Evolutionary conservation across 2,797 vertebrate genomes (phyloP).

Genomic region (Cryptoprocta ferox): DNA sequence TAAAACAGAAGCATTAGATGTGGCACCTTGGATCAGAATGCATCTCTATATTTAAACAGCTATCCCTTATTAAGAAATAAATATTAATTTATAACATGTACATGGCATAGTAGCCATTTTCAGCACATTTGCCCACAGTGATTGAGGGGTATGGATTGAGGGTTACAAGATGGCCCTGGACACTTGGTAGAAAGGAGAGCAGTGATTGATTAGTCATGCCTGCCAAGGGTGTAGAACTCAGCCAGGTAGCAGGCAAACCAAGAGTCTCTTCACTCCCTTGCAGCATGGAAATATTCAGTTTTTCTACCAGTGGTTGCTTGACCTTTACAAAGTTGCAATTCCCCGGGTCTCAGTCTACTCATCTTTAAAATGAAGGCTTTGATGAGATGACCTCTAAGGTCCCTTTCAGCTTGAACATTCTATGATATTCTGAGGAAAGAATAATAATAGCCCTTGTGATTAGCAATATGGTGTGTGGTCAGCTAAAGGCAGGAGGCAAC

Average conservation of each 20-base stretch:
- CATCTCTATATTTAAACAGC: neutral
- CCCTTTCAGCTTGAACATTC: neutral
- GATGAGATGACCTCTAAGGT: conserved; percentile 60
- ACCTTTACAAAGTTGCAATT: conserved; percentile 23
- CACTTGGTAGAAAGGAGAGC: neutral
- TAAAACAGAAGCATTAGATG: neutral
- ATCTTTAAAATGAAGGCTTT: conserved; percentile 61
- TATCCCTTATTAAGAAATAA: neutral
- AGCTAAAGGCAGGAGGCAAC: neutral
- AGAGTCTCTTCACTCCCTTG: neutral
- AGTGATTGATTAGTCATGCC: neutral
- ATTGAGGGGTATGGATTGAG: neutral
- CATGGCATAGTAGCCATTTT: neutral
- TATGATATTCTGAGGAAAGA: neutral
- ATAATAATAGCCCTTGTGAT: neutral
- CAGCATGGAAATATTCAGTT: neutral
- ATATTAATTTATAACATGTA: neutral
- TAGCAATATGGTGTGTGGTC: neutral
- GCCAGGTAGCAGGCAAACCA: neutral
- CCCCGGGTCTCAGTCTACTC: neutral
- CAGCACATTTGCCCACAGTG: neutral
- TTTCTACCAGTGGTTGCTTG: conserved; percentile 3
- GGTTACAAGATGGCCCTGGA: neutral
- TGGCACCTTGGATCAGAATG: neutral
- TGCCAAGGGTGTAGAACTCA: neutral